These are phyloP conservation scores for Origma solitaria DNA, from an alignment of 2,113 vertebrate species.

Conservation along the genomic window DNA sequence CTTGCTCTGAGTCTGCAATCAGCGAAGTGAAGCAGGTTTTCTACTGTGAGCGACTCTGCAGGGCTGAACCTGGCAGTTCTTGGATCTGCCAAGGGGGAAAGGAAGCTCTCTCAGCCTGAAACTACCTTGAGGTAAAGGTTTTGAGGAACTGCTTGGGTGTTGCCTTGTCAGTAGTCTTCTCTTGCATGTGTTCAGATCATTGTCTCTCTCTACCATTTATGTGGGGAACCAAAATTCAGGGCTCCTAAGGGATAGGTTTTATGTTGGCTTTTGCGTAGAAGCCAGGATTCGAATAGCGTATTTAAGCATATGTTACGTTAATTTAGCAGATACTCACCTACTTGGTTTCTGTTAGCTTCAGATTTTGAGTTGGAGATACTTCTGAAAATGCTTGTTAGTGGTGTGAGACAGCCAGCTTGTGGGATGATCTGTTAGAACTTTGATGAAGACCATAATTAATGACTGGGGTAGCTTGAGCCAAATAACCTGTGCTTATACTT, in stretches of 20 bases:
- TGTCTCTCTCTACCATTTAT: background rate
- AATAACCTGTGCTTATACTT: background rate
- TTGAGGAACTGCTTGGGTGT: background rate
- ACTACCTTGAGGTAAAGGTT: background rate
- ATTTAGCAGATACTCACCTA: background rate
- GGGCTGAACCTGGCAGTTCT: background rate
- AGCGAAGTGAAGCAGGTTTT: background rate
- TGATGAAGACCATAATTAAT: background rate
- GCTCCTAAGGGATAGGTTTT: background rate
- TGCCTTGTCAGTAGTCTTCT: background rate
- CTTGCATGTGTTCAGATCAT: background rate
- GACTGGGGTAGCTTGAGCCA: background rate
- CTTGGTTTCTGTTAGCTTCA: background rate
- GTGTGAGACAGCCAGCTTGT: background rate
- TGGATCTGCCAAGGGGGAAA: background rate
- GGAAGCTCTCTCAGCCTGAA: background rate
- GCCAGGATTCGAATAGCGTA: background rate
- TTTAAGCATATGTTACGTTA: background rate
- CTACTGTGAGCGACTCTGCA: fast-evolving
- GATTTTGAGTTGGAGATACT: background rate
- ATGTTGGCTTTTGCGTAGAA: background rate
- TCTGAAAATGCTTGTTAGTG: background rate
- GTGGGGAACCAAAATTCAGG: background rate
- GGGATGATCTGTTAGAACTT: background rate
- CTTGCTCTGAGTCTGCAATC: background rate